Evolutionary conservation across 2,888 invertebrate species (phyloP).

Genomic region (Acrocera orbiculus): DNA sequence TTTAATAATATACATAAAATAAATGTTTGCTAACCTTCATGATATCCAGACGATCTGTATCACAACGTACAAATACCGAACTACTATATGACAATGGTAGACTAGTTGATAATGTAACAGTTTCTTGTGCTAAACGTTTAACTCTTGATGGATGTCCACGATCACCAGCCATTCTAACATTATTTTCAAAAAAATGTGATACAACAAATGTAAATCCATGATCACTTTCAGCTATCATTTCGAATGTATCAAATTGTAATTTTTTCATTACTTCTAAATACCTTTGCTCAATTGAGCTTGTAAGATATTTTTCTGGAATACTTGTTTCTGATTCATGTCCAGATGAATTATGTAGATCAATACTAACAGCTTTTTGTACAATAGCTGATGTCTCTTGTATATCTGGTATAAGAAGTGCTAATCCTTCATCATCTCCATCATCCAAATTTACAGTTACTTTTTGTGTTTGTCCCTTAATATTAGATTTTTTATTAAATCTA

Average conservation of each 20-base stretch:
- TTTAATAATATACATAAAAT: background rate
- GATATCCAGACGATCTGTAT: conserved; percentile 81
- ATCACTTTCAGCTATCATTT: conserved; percentile 72
- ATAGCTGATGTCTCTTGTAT: conserved; percentile 45
- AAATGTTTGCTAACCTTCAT: conserved; percentile 56
- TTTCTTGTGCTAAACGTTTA: conserved; percentile 85
- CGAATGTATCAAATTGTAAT: conserved; percentile 80
- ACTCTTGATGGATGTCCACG: conserved; percentile 72
- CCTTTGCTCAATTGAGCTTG: conserved; percentile 53
- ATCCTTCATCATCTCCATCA: conserved; percentile 73
- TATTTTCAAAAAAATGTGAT: conserved; percentile 77
- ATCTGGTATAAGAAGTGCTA: conserved; percentile 76
- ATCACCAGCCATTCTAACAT: conserved; percentile 71
- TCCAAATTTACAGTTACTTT: conserved; percentile 35
- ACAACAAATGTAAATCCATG: conserved; percentile 67
- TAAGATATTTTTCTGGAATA: no score
- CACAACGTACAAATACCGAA: conserved; percentile 88
- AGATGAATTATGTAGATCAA: conserved; percentile 22
- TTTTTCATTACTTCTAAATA: conserved; percentile 78
- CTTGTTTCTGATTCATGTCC: conserved; percentile 24
- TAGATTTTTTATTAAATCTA: conserved; percentile 46
- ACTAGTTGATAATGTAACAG: conserved; percentile 80
- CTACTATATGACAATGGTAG: conserved; percentile 84
- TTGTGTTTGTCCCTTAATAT: conserved; percentile 30
- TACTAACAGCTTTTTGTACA: conserved; percentile 27